Percentiles rank a stretch among this genome's conserved stretches.
Conservation (phyloP, 30 jellyfish, hydroid and myxozoan genomes). For the Kudoa iwatai region DNA sequence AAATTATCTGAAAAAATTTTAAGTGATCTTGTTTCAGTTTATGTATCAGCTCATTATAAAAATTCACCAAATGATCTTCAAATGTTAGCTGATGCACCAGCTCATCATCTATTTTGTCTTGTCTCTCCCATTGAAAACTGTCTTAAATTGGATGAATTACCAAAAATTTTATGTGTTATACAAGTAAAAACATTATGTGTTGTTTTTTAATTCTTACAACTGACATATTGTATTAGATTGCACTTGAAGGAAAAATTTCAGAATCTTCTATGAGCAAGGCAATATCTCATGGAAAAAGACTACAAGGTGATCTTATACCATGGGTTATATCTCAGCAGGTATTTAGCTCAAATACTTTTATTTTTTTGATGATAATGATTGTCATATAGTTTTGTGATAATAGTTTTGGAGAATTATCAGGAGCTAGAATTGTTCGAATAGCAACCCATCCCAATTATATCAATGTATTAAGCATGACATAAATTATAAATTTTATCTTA, state of each 20-base stretch:
- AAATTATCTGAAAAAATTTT: slow-evolving; percentile 65
- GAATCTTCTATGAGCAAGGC: slow-evolving; percentile 24
- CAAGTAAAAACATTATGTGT: too few species aligned
- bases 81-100: slow-evolving; percentile 92
- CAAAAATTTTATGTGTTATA: slow-evolving; percentile 60
- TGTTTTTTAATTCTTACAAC: too few species aligned
- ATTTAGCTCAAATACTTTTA: too few species aligned
- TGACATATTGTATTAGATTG: too few species aligned
- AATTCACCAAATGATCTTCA: slow-evolving; percentile 88
- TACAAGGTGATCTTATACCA: slow-evolving; percentile 73
- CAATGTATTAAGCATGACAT: too few species aligned
- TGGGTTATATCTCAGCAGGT: slow-evolving; percentile 88
- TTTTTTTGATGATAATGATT: too few species aligned
- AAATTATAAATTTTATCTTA: too few species aligned
- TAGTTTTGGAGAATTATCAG: slow-evolving; percentile 55
- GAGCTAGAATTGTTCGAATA: slow-evolving; percentile 66
- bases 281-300: slow-evolving; percentile 55
- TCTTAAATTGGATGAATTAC: slow-evolving; percentile 23
- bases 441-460: slow-evolving; percentile 84
- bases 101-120: slow-evolving; percentile 66
- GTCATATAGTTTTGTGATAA: slow-evolving; percentile 47
- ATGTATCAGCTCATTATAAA: slow-evolving; percentile 78
- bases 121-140: too few species aligned
- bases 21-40: slow-evolving; percentile 43
- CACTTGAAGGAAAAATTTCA: slow-evolving; percentile 85